These are phyloP conservation scores for Parnassius glacialis DNA, from an alignment of 2,888 invertebrate genomes.

Conservation along the genomic window DNA sequence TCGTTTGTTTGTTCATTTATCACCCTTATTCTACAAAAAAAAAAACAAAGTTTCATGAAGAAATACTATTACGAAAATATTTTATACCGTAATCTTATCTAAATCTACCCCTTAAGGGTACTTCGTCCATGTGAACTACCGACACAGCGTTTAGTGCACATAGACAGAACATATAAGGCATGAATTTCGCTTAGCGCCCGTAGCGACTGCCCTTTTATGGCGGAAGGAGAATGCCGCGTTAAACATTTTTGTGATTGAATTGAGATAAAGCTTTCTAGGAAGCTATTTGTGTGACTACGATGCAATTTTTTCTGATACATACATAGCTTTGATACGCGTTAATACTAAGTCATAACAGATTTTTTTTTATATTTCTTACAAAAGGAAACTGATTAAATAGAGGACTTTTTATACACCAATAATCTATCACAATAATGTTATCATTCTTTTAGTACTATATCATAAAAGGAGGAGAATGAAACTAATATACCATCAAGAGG, in stretches of 20 bases:
- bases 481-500: too few species aligned
- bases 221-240: slow-evolving; percentile 30
- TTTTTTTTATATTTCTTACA: neutral
- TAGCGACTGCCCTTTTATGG: slow-evolving; percentile 27
- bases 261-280: slow-evolving; percentile 30
- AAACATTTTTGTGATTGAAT: slow-evolving; percentile 37
- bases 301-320: slow-evolving; percentile 22
- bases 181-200: slow-evolving; percentile 29
- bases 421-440: too few species aligned
- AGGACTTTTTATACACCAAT: too few species aligned
- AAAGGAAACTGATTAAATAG: too few species aligned
- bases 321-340: slow-evolving; percentile 16
- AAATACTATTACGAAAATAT: slow-evolving; percentile 10
- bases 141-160: slow-evolving; percentile 34
- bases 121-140: slow-evolving; percentile 25
- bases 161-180: slow-evolving; percentile 34
- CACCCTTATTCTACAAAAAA: too few species aligned
- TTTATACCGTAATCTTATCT: slow-evolving; percentile 23
- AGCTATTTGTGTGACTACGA: slow-evolving; percentile 23
- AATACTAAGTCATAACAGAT: slow-evolving; percentile 5
- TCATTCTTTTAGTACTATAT: too few species aligned
- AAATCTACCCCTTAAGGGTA: slow-evolving; percentile 27
- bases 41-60: slow-evolving; percentile 4
- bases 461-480: too few species aligned
- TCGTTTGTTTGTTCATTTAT: too few species aligned